Evolutionary conservation across 2,888 invertebrate species (phyloP), one percentile per base, ranked within the genome.

Genomic region (Incurvaria masculella): DNA sequence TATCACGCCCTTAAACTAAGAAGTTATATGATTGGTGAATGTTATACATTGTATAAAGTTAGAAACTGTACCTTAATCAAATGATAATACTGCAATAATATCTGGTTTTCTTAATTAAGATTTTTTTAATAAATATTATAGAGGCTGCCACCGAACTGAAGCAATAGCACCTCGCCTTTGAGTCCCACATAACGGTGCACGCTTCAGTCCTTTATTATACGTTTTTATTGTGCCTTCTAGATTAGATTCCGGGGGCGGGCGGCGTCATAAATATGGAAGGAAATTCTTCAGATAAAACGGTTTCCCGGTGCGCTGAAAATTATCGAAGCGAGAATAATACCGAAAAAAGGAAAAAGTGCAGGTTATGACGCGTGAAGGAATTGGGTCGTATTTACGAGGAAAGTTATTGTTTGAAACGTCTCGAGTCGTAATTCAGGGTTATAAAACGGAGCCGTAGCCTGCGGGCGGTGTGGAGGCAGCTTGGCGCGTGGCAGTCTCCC

Each of bases 321-420:
- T 48, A 44, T 48, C 44, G 48, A 43, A 48, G 33, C 44, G 44
- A 27, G 40, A 44, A 44, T 48, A 40, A 45, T 38, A 41, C 19
- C 23, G 41, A 18, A 26, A 46, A 39, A 21, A 38, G 45, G 8
- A 20, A 73, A 69, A 68, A 42, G 66, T 66, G 66, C 63, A 65
- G 58, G 71, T 71, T 69, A 69, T 72, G 78, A 73, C 69, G 76
- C 78, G 78, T 75, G 72, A 78, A 75, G 72, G 66, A 78, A 76
- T 76, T 74, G 73, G 68, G 61, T 64, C 68, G 68, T 72, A 76
- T 78, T 78, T 78, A 78, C 73, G 69, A 68, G 62, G 61, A 63
- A 65, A 72, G 75, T 78, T 78, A 78, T 78, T 78, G 78, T 78
- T 78, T 78, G 78, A 78, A 78, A 78, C 76, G 78, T 78, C 78